Base-by-base conservation (phyloP, 2,888 invertebrate genomes). In the Bombylius major region DNA sequence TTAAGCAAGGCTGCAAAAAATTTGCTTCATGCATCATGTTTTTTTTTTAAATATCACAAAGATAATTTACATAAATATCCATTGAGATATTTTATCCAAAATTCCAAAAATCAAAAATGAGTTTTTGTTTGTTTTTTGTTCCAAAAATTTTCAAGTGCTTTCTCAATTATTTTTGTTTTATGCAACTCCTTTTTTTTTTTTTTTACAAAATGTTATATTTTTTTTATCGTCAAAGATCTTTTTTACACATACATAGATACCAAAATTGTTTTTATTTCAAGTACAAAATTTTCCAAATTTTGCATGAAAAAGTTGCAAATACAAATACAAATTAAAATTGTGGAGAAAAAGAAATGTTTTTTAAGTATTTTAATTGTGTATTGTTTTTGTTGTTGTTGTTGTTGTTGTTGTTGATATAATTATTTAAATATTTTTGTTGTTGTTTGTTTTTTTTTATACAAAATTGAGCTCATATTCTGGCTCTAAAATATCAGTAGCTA, bases 401-500 rank as follows among this genome's bases (percentile, higher is more conserved):
- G n/a, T 36, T 36, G 36, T 36, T 36, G 36, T 36, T 23, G 23
- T 23, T 23, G 23, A 2, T 23, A 36, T 36, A 8, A 36, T 36
- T 36, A 36, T 36, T 36, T 8, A 8, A 6, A 8, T 6, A 3
- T 36, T 6, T 8, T 42, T 42, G 39, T 11, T 42, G 39, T 42
- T 42, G 39, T 42, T 42, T 39, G 14, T 14, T n/a, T 4, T 4
- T 14, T 14, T 33, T 59, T 59, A 63, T 14, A 63, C 61, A 62
- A 63, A 63, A 52, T 63, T 58, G 55, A 63, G 60, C 56, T 63
- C 63, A 54, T 60, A 59, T 42, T 55, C 59, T 52, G 63, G 60
- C 51, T 61, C 61, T 31, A 59, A 44, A 34, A 62, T 58, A 55
- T 63, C 62, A 14, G 61, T 61, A 42, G 62, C 56, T 50, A 62